A percentile compares a stretch with the other conserved stretches of the same genome.
Conservation (phyloP, 2,113 vertebrate genomes). For the Albula goreensis region DNA sequence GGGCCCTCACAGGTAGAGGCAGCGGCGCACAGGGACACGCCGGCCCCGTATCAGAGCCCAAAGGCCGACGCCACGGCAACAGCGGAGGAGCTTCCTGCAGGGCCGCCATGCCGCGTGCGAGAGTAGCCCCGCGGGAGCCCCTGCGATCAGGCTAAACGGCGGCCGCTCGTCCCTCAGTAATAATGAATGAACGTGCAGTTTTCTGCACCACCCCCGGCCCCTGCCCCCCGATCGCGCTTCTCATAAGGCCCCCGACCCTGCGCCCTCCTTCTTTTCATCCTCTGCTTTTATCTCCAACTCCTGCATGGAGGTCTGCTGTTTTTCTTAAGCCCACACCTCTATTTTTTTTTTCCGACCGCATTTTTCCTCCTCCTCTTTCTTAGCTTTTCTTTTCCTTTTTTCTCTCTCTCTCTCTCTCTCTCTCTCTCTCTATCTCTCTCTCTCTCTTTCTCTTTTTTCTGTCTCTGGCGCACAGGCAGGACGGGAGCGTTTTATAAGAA, state of each 20-base stretch:
- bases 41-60: not conserved
- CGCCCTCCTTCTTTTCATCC: constrained; percentile 40
- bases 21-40: not conserved
- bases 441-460: constrained; percentile 52
- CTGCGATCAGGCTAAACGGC: constrained; percentile 63
- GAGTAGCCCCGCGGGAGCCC: constrained; percentile 46
- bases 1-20: not conserved
- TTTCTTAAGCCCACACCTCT: constrained; percentile 49
- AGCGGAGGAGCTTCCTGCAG: not conserved
- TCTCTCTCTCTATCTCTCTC: not conserved
- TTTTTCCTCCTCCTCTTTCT: constrained; percentile 47
- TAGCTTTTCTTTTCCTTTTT: constrained; percentile 41
- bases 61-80: not conserved
- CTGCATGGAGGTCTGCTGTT: not conserved
- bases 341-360: constrained; percentile 39
- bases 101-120: not conserved
- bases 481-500: constrained; percentile 68
- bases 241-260: constrained; percentile 42
- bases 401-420: constrained; percentile 24
- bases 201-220: constrained; percentile 42
- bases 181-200: constrained; percentile 65
- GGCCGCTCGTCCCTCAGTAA: constrained; percentile 61
- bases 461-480: constrained; percentile 42
- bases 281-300: constrained; percentile 13
- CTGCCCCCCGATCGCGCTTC: constrained; percentile 49